These are phyloP conservation scores for Micromesistius poutassou DNA, from an alignment of 2,797 vertebrate genomes.

Conservation along the genomic window DNA sequence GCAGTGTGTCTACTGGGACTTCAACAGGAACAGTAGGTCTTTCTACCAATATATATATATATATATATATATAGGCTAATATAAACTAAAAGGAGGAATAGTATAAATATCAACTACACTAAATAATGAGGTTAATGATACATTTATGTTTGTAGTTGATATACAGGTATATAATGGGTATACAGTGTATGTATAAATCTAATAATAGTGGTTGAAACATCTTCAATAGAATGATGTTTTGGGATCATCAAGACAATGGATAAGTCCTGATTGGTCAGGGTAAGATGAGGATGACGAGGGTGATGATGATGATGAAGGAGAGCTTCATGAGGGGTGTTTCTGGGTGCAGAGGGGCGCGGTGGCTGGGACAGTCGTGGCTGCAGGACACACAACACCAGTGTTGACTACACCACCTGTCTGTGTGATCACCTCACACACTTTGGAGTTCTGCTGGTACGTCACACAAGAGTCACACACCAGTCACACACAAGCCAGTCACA, in stretches of 20 bases:
- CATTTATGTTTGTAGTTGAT: too few relatives aligned
- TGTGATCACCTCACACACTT: slow-evolving; percentile 2
- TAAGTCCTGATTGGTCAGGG: too few relatives aligned
- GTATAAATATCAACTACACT: slow-evolving; percentile 9
- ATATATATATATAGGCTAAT: background rate
- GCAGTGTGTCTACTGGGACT: slow-evolving; percentile 87
- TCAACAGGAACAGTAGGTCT: slow-evolving; percentile 74
- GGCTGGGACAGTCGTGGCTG: background rate
- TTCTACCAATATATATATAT: background rate
- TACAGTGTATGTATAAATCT: too few relatives aligned
- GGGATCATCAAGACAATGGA: too few relatives aligned
- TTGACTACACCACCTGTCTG: background rate
- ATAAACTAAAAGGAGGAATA: background rate
- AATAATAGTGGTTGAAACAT: too few relatives aligned
- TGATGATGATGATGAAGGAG: too few relatives aligned
- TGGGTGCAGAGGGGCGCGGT: background rate
- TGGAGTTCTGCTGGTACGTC: background rate
- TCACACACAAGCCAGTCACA: too few relatives aligned
- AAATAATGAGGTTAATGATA: background rate
- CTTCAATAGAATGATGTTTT: too few relatives aligned
- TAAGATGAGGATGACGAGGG: too few relatives aligned
- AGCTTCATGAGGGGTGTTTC: background rate
- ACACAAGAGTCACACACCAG: background rate
- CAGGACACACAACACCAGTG: background rate
- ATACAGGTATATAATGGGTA: too few relatives aligned